phyloP scores from a whole-genome alignment of 2,113 vertebrate species.

The Oenanthe oenanthe region DNA sequence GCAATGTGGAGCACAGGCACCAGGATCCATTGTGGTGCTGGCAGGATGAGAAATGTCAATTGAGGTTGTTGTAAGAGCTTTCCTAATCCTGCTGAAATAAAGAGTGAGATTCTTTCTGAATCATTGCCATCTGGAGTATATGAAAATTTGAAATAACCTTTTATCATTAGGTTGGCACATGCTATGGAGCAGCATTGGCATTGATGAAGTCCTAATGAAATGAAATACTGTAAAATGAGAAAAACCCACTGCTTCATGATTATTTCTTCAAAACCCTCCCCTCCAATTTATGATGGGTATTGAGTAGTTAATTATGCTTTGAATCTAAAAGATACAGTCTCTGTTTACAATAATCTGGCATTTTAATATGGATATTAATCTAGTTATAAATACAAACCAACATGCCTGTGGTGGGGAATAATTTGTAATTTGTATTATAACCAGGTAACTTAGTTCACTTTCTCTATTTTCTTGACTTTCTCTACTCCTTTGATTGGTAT shows the following conservation, averaged over 20 bases:
- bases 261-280: background rate
- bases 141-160: constrained; percentile 62
- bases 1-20: background rate
- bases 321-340: background rate
- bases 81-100: constrained; percentile 58
- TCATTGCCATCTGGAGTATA: constrained; percentile 53
- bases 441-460: background rate
- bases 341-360: background rate
- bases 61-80: constrained; percentile 44
- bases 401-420: background rate
- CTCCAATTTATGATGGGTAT: background rate
- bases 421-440: background rate
- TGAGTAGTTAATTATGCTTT: background rate
- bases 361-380: background rate
- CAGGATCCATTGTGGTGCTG: constrained; percentile 28
- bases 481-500: background rate
- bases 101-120: constrained; percentile 39
- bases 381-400: background rate
- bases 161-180: constrained; percentile 4
- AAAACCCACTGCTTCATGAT: background rate
- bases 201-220: constrained; percentile 15
- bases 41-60: constrained; percentile 61
- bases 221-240: background rate
- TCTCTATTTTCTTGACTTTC: background rate
- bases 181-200: constrained; percentile 13